Conservation (phyloP, 1,140 invertebrate species). For the Zelostemma sp. region DNA sequence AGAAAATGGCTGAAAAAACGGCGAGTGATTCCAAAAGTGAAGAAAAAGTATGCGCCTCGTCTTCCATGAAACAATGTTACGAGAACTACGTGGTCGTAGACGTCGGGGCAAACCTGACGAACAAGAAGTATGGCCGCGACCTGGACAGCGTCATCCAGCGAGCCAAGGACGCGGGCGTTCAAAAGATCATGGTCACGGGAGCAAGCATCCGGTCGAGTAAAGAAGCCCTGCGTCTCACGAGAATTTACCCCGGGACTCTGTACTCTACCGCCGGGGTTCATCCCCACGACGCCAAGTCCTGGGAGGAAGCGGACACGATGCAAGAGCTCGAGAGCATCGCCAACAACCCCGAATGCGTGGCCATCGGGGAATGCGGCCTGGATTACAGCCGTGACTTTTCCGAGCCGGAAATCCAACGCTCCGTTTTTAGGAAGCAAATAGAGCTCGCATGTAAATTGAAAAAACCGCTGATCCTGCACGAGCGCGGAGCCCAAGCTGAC, state of each 20-base stretch:
- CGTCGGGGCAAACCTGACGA: slow-evolving; percentile 94
- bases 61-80: slow-evolving; percentile 75
- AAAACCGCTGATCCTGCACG: slow-evolving; percentile 93
- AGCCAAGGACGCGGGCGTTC: slow-evolving; percentile 93
- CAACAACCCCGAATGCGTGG: slow-evolving; percentile 89
- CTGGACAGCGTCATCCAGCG: slow-evolving; percentile 92
- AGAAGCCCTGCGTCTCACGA: slow-evolving; percentile 88
- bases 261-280: slow-evolving; percentile 96
- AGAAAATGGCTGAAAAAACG: too few relatives aligned
- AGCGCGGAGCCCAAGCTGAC: slow-evolving; percentile 90
- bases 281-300: slow-evolving; percentile 95
- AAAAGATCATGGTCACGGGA: slow-evolving; percentile 95
- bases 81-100: slow-evolving; percentile 94
- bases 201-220: slow-evolving; percentile 90
- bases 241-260: slow-evolving; percentile 89
- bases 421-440: slow-evolving; percentile 92
- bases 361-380: slow-evolving; percentile 93
- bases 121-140: slow-evolving; percentile 94
- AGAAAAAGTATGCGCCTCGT: slow-evolving; percentile 40
- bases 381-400: slow-evolving; percentile 97
- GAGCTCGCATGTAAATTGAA: slow-evolving; percentile 87
- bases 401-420: slow-evolving; percentile 85
- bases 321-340: slow-evolving; percentile 80
- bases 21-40: too few relatives aligned
- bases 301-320: slow-evolving; percentile 82